phyloP scores from a whole-genome alignment of 2,113 vertebrate genomes.

The Hoplias malabaricus region DNA sequence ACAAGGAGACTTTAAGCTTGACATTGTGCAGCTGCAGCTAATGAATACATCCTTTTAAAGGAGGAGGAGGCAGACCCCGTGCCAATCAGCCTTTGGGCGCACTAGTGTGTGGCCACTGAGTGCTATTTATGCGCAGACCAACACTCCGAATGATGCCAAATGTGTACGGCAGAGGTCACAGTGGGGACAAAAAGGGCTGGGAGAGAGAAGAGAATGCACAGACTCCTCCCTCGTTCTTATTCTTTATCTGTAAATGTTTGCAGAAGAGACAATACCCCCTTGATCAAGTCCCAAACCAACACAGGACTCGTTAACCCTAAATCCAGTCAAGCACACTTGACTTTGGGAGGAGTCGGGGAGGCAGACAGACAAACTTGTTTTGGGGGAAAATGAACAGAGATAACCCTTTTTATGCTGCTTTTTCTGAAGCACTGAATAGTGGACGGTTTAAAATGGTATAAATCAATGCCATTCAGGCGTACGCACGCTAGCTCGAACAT shows the following conservation, averaged over 20 bases:
- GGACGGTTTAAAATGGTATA: neutral
- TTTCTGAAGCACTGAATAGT: neutral
- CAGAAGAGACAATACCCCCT: constrained; percentile 35
- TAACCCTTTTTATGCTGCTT: neutral
- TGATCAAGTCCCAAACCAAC: constrained; percentile 35
- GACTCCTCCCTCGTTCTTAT: neutral
- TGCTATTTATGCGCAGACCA: constrained; percentile 39
- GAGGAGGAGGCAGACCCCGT: constrained; percentile 21
- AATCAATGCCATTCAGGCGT: neutral
- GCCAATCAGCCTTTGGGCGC: constrained; percentile 41
- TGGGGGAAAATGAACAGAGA: neutral
- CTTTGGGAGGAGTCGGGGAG: neutral
- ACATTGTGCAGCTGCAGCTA: constrained; percentile 51
- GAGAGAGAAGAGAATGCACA: constrained; percentile 15
- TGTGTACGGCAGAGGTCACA: constrained; percentile 30
- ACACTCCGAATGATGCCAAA: constrained; percentile 33
- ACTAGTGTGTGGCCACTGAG: constrained; percentile 27
- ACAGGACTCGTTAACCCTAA: constrained; percentile 14
- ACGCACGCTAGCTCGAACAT: constrained; percentile 9
- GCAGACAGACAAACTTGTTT: neutral
- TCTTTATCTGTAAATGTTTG: constrained; percentile 46
- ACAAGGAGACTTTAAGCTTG: constrained; percentile 52
- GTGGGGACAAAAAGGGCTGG: constrained; percentile 33
- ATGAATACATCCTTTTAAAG: constrained; percentile 53
- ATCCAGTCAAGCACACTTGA: constrained; percentile 23